Percentiles rank a stretch among this genome's conserved stretches.
Conservation (phyloP, 37 sponge, comb jelly and placozoan genomes). For the Axinella damicornis region DNA sequence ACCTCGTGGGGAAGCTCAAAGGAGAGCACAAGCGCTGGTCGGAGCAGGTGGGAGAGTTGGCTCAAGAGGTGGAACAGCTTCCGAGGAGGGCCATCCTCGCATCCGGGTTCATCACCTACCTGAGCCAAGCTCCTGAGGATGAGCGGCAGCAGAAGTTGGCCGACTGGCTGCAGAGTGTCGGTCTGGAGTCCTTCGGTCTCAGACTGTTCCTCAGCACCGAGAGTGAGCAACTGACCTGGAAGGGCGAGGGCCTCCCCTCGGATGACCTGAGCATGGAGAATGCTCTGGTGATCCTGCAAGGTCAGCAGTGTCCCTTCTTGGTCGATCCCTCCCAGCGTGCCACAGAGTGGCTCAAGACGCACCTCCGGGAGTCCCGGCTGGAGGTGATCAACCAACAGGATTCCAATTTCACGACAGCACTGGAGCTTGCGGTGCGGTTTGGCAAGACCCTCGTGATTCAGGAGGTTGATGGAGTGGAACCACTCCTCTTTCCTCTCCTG, state of each 20-base stretch:
- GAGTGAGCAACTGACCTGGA: slow-evolving; percentile 92
- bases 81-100: slow-evolving; percentile 79
- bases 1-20: slow-evolving; percentile 88
- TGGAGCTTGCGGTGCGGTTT: slow-evolving; percentile 95
- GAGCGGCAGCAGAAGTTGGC: slow-evolving; percentile 44
- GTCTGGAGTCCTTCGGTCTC: slow-evolving; percentile 73
- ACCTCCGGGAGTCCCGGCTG: slow-evolving; percentile 79
- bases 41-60: slow-evolving; percentile 68
- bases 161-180: slow-evolving; percentile 58
- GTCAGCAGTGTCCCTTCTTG: slow-evolving; percentile 77
- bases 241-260: slow-evolving; percentile 93
- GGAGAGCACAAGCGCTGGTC: slow-evolving; percentile 94
- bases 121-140: slow-evolving; percentile 84
- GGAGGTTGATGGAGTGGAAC: slow-evolving; percentile 96
- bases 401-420: slow-evolving; percentile 91
- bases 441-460: slow-evolving; percentile 97
- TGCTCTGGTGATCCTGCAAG: slow-evolving; percentile 86
- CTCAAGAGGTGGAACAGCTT: slow-evolving; percentile 78
- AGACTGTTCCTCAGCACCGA: slow-evolving; percentile 87
- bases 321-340: slow-evolving; percentile 94
- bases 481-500: slow-evolving; percentile 89
- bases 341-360: slow-evolving; percentile 90
- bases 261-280: slow-evolving; percentile 95
- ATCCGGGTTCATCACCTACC: slow-evolving; percentile 87
- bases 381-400: slow-evolving; percentile 94